A percentile compares a stretch with the other conserved stretches of the same genome.
Conservation (phyloP, 1,140 invertebrate genomes). For the Drosophila neocordata region DNA sequence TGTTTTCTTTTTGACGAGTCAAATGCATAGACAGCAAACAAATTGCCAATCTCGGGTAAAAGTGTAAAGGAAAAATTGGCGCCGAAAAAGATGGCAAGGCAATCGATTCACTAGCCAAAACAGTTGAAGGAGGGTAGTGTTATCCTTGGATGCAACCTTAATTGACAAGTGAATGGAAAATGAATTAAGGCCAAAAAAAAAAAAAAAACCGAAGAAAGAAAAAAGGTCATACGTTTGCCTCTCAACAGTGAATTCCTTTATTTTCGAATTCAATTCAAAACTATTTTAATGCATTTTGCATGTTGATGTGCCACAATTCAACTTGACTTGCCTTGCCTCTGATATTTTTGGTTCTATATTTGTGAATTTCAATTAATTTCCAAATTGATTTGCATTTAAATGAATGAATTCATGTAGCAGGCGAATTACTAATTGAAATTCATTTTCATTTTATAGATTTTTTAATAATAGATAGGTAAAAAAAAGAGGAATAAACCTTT, state of each 20-base stretch:
- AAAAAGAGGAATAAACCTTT: no score
- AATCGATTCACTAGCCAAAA: constrained; percentile 5
- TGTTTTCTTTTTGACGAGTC: neutral
- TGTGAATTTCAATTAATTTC: neutral
- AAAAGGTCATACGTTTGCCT: constrained; percentile 11
- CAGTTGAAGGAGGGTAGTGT: constrained; percentile 11
- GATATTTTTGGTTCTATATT: neutral
- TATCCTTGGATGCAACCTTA: constrained; percentile 62
- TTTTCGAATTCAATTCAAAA: constrained; percentile 11
- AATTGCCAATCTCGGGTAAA: constrained; percentile 16
- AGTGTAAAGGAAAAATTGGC: neutral
- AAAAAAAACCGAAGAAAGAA: no score
- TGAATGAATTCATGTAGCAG: constrained; percentile 7
- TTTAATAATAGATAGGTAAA: no score
- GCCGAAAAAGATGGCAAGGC: constrained; percentile 5
- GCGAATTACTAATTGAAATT: constrained; percentile 47
- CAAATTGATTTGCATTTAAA: constrained; percentile 1
- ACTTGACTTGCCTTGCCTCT: neutral
- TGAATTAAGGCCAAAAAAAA: constrained; percentile 63
- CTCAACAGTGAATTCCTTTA: neutral
- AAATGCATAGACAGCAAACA: neutral
- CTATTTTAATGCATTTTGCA: constrained; percentile 57
- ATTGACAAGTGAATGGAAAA: constrained; percentile 72
- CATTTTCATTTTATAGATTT: constrained; percentile 3
- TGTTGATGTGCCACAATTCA: constrained; percentile 17